Conservation (phyloP, 92 coral and sea anemone genomes). For the Phenganax stokvisi region DNA sequence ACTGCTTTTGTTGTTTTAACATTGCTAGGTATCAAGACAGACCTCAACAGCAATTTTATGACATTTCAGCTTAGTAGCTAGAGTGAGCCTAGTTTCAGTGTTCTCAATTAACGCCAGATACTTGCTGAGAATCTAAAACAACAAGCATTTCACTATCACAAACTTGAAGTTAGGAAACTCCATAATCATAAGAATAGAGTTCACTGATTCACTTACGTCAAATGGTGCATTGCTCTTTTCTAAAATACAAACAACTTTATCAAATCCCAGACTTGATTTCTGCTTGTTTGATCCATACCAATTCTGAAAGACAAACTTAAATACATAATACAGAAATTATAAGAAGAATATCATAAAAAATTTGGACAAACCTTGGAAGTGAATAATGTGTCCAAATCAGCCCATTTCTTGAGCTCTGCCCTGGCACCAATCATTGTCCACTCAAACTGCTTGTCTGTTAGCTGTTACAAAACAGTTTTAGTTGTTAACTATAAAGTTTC, state of each 20-base stretch:
- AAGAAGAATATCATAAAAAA: background rate
- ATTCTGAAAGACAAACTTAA: conserved; percentile 47
- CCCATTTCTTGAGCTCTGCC: conserved; percentile 76
- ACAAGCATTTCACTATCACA: background rate
- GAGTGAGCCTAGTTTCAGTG: conserved; percentile 54
- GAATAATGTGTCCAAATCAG: conserved; percentile 71
- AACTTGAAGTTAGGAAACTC: background rate
- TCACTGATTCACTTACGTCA: conserved; percentile 45
- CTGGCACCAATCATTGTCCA: conserved; percentile 80
- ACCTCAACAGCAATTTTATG: conserved; percentile 90
- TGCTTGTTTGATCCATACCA: conserved; percentile 79
- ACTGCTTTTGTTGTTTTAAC: no score
- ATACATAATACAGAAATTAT: background rate
- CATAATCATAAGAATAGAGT: background rate
- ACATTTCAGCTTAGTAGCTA: conserved; percentile 70
- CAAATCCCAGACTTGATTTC: conserved; percentile 77
- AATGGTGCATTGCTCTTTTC: conserved; percentile 70
- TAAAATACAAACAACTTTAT: conserved; percentile 66
- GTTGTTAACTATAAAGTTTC: background rate
- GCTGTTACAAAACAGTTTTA: conserved; percentile 32
- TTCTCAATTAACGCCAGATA: conserved; percentile 73
- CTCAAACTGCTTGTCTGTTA: conserved; percentile 83
- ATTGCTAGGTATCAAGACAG: background rate
- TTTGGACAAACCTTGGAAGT: conserved; percentile 59
- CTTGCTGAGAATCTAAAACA: conserved; percentile 58